Evolutionary conservation across 2,888 invertebrate genomes (phyloP), one percentile per base, ranked within the genome.

Genomic region (Stenotaenia linearis): DNA sequence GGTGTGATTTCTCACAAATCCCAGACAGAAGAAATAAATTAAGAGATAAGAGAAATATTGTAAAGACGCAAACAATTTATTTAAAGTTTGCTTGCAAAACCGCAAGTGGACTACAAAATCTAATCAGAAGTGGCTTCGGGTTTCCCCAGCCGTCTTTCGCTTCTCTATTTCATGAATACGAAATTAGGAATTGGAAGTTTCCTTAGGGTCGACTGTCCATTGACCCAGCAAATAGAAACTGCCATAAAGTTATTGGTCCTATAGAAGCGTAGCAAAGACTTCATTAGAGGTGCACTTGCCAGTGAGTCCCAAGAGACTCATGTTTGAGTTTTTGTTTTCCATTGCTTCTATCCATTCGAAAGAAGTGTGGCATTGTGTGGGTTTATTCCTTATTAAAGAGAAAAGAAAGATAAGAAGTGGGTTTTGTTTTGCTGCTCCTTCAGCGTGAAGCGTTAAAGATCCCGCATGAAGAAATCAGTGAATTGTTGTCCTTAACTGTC

Each of bases 101-200:
- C 69, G 10, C 69, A 28, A 3, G 69, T 69, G 69, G 69, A 69
- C 69, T 69, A n/a, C 69, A 69, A 12, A 69, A 69, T 69, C 69
- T 69, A 69, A 69, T 69, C 69, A 69, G 69, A 69, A 69, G 69
- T 69, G 28, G 23, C 69, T 69, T 50, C 50, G 69, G 1, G 28
- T 69, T 69, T 69, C n/a, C 28, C 69, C 28, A 15, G 69, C n/a
- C 69, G 69, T 69, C 69, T 69, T 21, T 23, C 56, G 7, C 3
- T 69, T 10, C n/a, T 69, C 69, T 69, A 25, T 69, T 69, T 69
- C 69, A 69, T 69, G 69, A 69, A 69, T 69, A 69, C 69, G n/a
- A 28, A 69, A 69, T 69, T 69, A 69, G 69, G 69, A 25, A 69
- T 69, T 69, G 69, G 18, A 6, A 28, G 23, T 25, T 69, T 28